Evolutionary conservation across 2,797 vertebrate species (phyloP).

Genomic region (Agapornis canus): DNA sequence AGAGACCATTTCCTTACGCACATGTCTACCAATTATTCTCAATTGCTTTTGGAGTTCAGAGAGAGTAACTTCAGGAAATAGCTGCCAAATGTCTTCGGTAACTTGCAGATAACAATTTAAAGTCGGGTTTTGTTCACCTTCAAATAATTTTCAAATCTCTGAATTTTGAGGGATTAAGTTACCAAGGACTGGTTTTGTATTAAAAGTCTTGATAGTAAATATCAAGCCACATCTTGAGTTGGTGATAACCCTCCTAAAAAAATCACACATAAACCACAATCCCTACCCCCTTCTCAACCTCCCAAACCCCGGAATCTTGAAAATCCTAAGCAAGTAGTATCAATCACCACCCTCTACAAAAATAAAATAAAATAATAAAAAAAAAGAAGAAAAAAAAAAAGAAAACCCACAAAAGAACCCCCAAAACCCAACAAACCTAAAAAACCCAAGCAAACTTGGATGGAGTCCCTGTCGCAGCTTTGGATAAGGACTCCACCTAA

Average conservation of each 20-base stretch:
- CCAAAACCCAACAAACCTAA: neutral
- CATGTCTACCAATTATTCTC: neutral
- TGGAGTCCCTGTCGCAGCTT: neutral
- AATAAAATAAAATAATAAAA: neutral
- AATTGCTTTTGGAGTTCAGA: conserved; percentile 3
- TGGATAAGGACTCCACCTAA: neutral
- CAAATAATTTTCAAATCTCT: neutral
- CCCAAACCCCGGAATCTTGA: neutral
- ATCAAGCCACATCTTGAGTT: neutral
- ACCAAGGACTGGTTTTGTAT: neutral
- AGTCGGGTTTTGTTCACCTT: neutral
- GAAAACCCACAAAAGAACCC: neutral
- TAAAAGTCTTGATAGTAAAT: neutral
- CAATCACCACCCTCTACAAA: neutral
- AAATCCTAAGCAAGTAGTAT: neutral
- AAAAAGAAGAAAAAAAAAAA: accelerated
- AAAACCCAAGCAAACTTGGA: neutral
- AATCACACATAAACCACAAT: neutral
- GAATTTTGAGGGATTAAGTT: neutral
- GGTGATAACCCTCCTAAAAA: neutral
- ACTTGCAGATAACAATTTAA: neutral
- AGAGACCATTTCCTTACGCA: neutral
- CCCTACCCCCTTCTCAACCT: accelerated
- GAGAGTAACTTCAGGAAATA: conserved; percentile 32
- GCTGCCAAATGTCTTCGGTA: neutral